Evolutionary conservation across 2,113 vertebrate genomes (phyloP), one percentile per base, ranked within the genome.

Genomic region (Corydoras maculifer): DNA sequence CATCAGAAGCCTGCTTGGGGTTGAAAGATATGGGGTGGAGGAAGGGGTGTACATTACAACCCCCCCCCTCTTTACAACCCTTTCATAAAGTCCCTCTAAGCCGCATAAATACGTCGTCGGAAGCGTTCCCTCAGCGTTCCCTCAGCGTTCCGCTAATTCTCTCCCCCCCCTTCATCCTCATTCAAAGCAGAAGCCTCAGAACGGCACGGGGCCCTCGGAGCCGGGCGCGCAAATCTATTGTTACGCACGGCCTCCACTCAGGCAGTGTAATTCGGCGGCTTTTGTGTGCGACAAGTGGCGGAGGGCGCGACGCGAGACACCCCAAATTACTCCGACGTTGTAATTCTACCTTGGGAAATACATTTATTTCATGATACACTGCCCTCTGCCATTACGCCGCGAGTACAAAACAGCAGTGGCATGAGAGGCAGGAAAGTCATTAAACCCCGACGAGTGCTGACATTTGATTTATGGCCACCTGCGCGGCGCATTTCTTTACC

Each of bases 321-420:
- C 29, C 65, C 14, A 54, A 72, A 75, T 75, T 60, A 69, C 73
- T 62, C 8, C 8, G 32, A 25, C 63, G 29, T 30, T 31, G 60
- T 55, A 75, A 64, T 58, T 15, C 63, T 55, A 64, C 59, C 67
- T 31, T 48, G 57, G 61, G 64, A 72, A 74, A 66, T 62, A 43
- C 72, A 66, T 70, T 77, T 48, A 73, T 72, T 70, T 70, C 62
- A 66, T 58, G 75, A 77, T 73, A 67, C 75, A 70, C 15, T 25
- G 65, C 18, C 15, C 9, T 73, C 9, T 31, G 67, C 64, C n/a
- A 64, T 63, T 65, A 67, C 30, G 25, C 75, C 65, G 48, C 13
- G 3, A 59, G 70, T 55, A 49, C 64, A 64, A 62, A 70, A 70
- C 57, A 61, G 62, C 54, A 61, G 25, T 12, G 14, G 53, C 51